A percentile compares a stretch with the other conserved stretches of the same genome.
phyloP scores from a whole-genome alignment of 2,797 vertebrate genomes.

The Tapera naevia region DNA sequence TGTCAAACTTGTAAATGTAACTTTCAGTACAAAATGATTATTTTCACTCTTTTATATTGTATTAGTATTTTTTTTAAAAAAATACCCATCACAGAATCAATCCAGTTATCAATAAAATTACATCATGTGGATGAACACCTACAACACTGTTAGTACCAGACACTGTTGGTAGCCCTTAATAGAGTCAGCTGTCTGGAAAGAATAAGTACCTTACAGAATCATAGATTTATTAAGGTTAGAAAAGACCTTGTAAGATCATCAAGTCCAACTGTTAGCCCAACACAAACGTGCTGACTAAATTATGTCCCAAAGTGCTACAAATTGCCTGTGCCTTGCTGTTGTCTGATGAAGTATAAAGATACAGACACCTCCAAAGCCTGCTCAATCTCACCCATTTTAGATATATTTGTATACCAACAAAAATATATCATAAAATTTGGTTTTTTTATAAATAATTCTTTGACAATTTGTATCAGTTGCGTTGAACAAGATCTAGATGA shows the following conservation, averaged over 20 bases:
- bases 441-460: not conserved
- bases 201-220: not conserved
- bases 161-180: not conserved
- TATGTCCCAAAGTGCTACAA: too few species aligned
- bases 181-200: not conserved
- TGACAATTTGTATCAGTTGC: not conserved
- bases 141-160: not conserved
- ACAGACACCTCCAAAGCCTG: not conserved
- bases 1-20: not conserved
- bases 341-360: not conserved
- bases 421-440: not conserved
- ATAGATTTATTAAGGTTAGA: too few species aligned
- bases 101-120: conserved; percentile 5
- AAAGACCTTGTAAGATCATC: too few species aligned
- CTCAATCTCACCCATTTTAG: not conserved
- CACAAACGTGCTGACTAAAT: too few species aligned
- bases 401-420: not conserved
- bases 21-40: not conserved
- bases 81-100: not conserved
- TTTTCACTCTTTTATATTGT: not conserved
- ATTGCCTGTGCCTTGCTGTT: not conserved
- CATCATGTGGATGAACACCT: not conserved
- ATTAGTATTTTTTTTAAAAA: not conserved
- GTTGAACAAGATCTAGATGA: not conserved
- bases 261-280: too few species aligned